Percentiles rank a stretch among this genome's conserved stretches.
Conservation (phyloP, 2,797 vertebrate genomes). For the Garrulus glandarius region DNA sequence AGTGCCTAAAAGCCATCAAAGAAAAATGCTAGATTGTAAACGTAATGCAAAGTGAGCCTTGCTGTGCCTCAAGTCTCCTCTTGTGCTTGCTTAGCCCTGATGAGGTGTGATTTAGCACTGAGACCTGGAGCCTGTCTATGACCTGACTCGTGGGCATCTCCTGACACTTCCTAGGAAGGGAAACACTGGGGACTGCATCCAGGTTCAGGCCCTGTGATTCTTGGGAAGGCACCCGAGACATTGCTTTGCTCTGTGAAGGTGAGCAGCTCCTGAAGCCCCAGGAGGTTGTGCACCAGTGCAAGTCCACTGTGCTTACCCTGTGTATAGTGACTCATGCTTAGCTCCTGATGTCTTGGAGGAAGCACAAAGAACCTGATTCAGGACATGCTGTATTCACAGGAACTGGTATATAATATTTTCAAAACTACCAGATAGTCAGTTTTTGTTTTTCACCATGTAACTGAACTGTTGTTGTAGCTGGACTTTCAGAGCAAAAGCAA, state of each 20-base stretch:
- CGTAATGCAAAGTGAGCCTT: background rate
- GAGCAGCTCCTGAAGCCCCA: background rate
- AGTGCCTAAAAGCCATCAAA: background rate
- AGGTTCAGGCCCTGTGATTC: background rate
- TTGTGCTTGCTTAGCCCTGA: background rate
- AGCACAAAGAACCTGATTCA: background rate
- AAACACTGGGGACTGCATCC: fast-evolving
- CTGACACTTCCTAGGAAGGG: background rate
- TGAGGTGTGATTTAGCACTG: fast-evolving
- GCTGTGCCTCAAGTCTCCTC: fast-evolving
- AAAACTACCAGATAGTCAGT: background rate
- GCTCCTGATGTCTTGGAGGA: background rate
- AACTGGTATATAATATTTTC: background rate
- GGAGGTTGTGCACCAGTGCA: background rate
- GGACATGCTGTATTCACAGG: background rate
- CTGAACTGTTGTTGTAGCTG: background rate
- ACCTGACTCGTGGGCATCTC: background rate
- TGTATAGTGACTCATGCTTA: background rate
- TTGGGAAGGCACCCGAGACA: too few relatives aligned
- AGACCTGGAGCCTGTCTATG: background rate
- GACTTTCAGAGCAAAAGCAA: background rate
- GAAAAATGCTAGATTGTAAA: background rate
- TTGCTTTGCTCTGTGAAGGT: background rate
- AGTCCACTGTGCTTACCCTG: fast-evolving
- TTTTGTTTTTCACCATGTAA: background rate